Evolutionary conservation across 92 coral and sea anemone species (phyloP).

Genomic region (Porites divaricata): DNA sequence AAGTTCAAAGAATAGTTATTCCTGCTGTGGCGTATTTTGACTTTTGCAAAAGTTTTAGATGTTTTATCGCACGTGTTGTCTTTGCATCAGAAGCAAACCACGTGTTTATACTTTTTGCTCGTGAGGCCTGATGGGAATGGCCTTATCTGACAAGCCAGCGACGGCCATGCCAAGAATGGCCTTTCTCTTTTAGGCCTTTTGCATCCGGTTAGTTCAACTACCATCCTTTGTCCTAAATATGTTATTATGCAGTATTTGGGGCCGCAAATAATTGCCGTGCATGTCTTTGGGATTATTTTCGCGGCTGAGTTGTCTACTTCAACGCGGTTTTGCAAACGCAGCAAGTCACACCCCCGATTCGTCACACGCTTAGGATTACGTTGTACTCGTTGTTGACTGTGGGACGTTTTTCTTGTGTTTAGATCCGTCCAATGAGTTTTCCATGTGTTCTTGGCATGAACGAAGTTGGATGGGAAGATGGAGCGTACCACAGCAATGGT

Average conservation of each 20-base stretch:
- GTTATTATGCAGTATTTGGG: constrained; percentile 40
- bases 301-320: constrained; percentile 21
- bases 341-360: constrained; percentile 99
- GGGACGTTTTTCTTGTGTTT: constrained; percentile 67
- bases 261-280: constrained; percentile 43
- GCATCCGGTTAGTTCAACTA: constrained; percentile 86
- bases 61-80: constrained; percentile 40
- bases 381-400: constrained; percentile 62
- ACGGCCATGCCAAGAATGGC: constrained; percentile 99
- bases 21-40: background rate
- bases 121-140: constrained; percentile 77
- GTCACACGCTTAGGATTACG: constrained; percentile 8
- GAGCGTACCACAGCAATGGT: constrained; percentile 89
- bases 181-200: constrained; percentile 61
- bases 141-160: constrained; percentile 88
- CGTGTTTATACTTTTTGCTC: constrained; percentile 83
- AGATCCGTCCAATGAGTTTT: constrained; percentile 99
- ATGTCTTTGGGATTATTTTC: constrained; percentile 61
- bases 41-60: constrained; percentile 1
- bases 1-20: background rate
- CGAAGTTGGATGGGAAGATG: constrained; percentile 99
- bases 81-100: constrained; percentile 69
- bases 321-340: constrained; percentile 74
- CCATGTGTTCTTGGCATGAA: constrained; percentile 99
- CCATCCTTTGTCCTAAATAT: constrained; percentile 70